These are phyloP conservation scores for Globia sparganii DNA, from an alignment of 2,888 invertebrate species.

Conservation along the genomic window DNA sequence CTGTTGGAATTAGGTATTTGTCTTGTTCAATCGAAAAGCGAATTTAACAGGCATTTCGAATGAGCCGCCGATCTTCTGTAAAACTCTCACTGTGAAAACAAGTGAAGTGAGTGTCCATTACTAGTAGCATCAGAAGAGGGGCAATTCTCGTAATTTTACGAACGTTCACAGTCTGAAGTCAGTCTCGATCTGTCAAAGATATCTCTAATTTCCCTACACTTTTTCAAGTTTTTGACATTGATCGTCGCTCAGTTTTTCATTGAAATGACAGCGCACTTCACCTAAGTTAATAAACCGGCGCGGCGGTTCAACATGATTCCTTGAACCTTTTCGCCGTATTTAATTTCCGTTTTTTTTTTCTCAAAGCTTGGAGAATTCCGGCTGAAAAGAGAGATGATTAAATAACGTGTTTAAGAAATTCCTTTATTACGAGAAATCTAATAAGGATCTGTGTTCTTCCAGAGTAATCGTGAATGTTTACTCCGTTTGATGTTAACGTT, in stretches of 20 bases:
- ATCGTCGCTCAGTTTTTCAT: no score
- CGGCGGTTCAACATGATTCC: background rate
- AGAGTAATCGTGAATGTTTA: background rate
- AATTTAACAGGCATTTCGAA: background rate
- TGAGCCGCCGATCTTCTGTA: background rate
- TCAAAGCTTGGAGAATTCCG: background rate
- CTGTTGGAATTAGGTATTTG: background rate
- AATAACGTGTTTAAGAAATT: background rate
- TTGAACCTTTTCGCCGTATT: background rate
- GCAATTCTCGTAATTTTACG: no score
- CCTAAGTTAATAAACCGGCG: background rate
- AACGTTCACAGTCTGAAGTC: no score
- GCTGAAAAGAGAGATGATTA: background rate
- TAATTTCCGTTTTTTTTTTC: background rate
- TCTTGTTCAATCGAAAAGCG: background rate
- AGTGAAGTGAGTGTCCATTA: background rate
- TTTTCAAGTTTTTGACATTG: no score
- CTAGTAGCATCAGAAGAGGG: no score
- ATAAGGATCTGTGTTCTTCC: background rate
- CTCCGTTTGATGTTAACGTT: background rate
- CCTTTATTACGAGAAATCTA: constrained; percentile 2
- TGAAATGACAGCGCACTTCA: no score
- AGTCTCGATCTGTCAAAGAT: no score
- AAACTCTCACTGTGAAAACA: background rate
- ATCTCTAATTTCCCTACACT: no score